Percentiles rank a stretch among this genome's conserved stretches.
These are phyloP conservation scores for Sapajus apella DNA, from an alignment of 2,113 vertebrate species.

Conservation along the genomic window DNA sequence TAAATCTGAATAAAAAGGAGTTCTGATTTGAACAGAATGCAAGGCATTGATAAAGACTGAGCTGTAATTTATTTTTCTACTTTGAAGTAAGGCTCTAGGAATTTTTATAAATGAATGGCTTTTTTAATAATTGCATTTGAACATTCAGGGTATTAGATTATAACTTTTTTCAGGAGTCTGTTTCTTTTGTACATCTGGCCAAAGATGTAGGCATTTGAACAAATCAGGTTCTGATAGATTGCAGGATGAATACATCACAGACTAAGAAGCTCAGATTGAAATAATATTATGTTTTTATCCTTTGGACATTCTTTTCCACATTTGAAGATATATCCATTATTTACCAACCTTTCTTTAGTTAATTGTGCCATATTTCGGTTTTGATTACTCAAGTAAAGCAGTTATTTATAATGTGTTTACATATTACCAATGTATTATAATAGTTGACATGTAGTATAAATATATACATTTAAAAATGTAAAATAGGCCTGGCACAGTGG, in stretches of 20 bases:
- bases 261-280: background rate
- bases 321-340: background rate
- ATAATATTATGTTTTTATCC: background rate
- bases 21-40: background rate
- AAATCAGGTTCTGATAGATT: background rate
- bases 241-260: background rate
- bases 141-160: background rate
- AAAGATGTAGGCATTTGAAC: background rate
- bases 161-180: background rate
- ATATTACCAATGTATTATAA: background rate
- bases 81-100: slow-evolving; percentile 31
- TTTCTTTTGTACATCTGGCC: slow-evolving; percentile 2
- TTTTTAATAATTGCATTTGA: background rate
- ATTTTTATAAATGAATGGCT: background rate
- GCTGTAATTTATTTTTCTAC: background rate
- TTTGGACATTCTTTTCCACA: background rate
- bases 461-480: background rate
- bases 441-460: background rate
- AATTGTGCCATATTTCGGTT: slow-evolving; percentile 22
- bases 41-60: background rate
- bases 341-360: slow-evolving; percentile 7
- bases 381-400: slow-evolving; percentile 15
- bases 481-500: too few relatives aligned
- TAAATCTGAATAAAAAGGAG: slow-evolving; percentile 7
- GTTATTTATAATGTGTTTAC: background rate